Percentiles rank a stretch among this genome's conserved stretches.
phyloP scores from a whole-genome alignment of 1,140 invertebrate genomes.

The Dysdera silvatica region DNA sequence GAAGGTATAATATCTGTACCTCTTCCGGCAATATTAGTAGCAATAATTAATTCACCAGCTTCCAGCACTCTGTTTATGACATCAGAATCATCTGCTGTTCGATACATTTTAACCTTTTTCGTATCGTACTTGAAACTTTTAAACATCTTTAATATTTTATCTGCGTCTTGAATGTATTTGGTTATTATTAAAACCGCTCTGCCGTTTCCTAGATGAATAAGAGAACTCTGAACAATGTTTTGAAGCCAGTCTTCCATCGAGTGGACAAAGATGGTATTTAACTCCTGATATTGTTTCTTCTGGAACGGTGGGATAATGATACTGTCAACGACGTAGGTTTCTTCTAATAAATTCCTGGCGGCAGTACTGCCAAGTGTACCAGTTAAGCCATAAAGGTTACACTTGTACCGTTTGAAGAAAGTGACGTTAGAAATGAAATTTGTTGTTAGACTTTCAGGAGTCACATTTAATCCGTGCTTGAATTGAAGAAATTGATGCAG shows the following conservation, averaged over 20 bases:
- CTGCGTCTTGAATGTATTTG: slow-evolving; percentile 35
- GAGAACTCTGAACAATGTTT: slow-evolving; percentile 4
- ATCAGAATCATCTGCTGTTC: not conserved
- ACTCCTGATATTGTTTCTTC: slow-evolving; percentile 32
- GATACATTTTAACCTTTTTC: not conserved
- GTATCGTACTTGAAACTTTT: not conserved
- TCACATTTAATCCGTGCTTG: slow-evolving; percentile 43
- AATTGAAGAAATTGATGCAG: slow-evolving; percentile 46
- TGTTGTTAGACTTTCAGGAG: slow-evolving; percentile 40
- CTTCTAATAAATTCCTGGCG: slow-evolving; percentile 35
- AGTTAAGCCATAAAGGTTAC: slow-evolving; percentile 41
- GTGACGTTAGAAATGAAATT: slow-evolving; percentile 44
- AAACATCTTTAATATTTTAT: slow-evolving; percentile 13
- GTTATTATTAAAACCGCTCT: slow-evolving; percentile 39
- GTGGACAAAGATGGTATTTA: slow-evolving; percentile 26
- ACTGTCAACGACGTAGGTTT: slow-evolving; percentile 37
- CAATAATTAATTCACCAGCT: slow-evolving; percentile 37
- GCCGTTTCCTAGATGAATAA: not conserved
- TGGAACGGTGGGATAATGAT: slow-evolving; percentile 37
- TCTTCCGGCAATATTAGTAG: slow-evolving; percentile 45
- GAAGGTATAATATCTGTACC: slow-evolving; percentile 45
- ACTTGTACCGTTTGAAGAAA: slow-evolving; percentile 40
- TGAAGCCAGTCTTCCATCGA: slow-evolving; percentile 28
- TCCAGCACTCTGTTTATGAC: slow-evolving; percentile 31
- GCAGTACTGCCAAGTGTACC: slow-evolving; percentile 40